Conservation (phyloP, 1,140 invertebrate species). For the Agrilus planipennis region DNA sequence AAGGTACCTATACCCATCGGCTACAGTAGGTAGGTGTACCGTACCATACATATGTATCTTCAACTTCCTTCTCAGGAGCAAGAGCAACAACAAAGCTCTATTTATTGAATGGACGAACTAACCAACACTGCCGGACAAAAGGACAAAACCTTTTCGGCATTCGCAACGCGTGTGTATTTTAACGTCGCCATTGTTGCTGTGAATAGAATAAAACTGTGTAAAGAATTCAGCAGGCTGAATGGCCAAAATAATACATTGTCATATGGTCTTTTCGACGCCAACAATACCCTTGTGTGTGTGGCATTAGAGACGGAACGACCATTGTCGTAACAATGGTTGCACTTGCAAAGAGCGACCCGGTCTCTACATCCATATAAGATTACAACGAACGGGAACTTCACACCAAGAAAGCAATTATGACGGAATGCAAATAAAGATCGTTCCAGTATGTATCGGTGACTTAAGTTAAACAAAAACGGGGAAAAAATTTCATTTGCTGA, state of each 20-base stretch:
- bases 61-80: constrained; percentile 28
- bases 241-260: constrained; percentile 34
- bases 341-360: too few relatives aligned
- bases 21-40: too few relatives aligned
- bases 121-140: constrained; percentile 28
- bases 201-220: constrained; percentile 34
- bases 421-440: too few relatives aligned
- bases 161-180: constrained; percentile 34
- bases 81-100: too few relatives aligned
- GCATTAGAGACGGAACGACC: constrained; percentile 29
- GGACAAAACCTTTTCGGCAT: constrained; percentile 32
- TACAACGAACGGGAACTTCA: too few relatives aligned
- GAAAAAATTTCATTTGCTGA: too few relatives aligned
- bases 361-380: too few relatives aligned
- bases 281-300: constrained; percentile 33
- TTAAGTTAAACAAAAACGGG: too few relatives aligned
- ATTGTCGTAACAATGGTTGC: constrained; percentile 24
- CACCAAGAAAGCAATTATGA: too few relatives aligned
- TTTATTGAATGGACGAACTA: constrained; percentile 29
- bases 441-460: too few relatives aligned
- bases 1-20: too few relatives aligned
- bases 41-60: too few relatives aligned
- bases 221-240: constrained; percentile 29
- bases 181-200: constrained; percentile 28
- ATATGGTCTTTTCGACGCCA: constrained; percentile 29